Conservation (phyloP, 2,113 vertebrate genomes). For the Arizona elegans region DNA sequence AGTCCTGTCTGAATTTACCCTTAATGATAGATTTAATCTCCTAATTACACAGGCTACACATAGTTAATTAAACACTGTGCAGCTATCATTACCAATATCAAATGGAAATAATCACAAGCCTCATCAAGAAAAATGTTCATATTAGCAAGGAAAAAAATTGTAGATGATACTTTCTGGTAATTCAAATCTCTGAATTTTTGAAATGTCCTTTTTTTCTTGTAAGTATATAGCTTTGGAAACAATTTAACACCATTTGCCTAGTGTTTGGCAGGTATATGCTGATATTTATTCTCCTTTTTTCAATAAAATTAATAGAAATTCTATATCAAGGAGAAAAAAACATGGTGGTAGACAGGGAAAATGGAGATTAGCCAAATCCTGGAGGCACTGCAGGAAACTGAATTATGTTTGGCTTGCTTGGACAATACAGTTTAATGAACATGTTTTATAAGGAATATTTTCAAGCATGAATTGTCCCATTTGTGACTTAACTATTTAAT, state of each 20-base stretch:
- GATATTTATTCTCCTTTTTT: background rate
- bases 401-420: slow-evolving; percentile 14
- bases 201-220: background rate
- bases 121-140: slow-evolving; percentile 1
- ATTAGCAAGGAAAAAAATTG: slow-evolving; percentile 2
- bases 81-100: slow-evolving; percentile 1
- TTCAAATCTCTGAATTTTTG: slow-evolving; percentile 6
- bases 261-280: background rate
- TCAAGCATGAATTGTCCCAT: slow-evolving; percentile 12
- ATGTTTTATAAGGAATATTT: slow-evolving; percentile 24
- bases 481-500: background rate
- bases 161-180: background rate
- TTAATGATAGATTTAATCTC: slow-evolving; percentile 20
- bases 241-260: background rate
- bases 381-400: background rate
- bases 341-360: background rate
- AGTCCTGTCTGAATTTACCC: background rate
- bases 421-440: background rate
- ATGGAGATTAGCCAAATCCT: slow-evolving; percentile 22
- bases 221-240: background rate
- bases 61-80: slow-evolving; percentile 14
- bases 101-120: background rate
- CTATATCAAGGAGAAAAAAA: background rate
- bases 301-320: slow-evolving; percentile 23
- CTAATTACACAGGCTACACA: background rate